A percentile compares a stretch with the other conserved stretches of the same genome.
Evolutionary conservation across 2,113 vertebrate species (phyloP).

Genomic region (Albula goreensis): DNA sequence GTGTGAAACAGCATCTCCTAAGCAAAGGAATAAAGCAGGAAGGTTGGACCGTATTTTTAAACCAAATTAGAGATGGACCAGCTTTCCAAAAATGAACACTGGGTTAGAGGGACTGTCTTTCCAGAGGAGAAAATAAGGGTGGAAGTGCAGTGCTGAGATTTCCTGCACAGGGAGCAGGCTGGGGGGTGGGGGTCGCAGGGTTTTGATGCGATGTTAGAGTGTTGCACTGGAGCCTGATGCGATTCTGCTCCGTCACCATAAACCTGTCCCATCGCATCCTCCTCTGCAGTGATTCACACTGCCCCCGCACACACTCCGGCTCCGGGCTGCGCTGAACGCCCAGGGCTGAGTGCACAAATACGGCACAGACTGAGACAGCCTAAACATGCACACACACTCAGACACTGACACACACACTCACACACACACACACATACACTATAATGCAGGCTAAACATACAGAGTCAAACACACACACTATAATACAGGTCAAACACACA

Average conservation of each 20-base stretch:
- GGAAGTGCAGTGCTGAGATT: neutral
- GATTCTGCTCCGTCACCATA: neutral
- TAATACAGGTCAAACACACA: too few relatives aligned
- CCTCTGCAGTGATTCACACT: neutral
- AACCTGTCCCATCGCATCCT: neutral
- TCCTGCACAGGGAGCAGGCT: neutral
- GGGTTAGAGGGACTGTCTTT: neutral
- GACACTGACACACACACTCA: neutral
- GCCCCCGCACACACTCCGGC: neutral
- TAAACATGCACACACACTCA: neutral
- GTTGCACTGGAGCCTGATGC: neutral
- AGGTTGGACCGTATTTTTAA: too few relatives aligned
- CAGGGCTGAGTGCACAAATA: neutral
- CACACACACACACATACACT: too few relatives aligned
- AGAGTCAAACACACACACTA: constrained; percentile 26
- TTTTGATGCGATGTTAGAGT: neutral
- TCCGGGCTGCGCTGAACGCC: too few relatives aligned
- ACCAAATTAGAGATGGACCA: too few relatives aligned
- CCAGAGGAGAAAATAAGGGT: neutral
- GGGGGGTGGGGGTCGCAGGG: neutral
- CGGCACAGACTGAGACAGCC: neutral
- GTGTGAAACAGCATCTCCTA: too few relatives aligned
- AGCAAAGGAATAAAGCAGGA: too few relatives aligned
- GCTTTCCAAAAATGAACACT: too few relatives aligned
- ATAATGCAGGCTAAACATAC: neutral